A percentile compares a stretch with the other conserved stretches of the same genome.
These are phyloP conservation scores for Ctenochaetus hawaiiensis DNA, from an alignment of 2,797 vertebrate species.

Conservation along the genomic window DNA sequence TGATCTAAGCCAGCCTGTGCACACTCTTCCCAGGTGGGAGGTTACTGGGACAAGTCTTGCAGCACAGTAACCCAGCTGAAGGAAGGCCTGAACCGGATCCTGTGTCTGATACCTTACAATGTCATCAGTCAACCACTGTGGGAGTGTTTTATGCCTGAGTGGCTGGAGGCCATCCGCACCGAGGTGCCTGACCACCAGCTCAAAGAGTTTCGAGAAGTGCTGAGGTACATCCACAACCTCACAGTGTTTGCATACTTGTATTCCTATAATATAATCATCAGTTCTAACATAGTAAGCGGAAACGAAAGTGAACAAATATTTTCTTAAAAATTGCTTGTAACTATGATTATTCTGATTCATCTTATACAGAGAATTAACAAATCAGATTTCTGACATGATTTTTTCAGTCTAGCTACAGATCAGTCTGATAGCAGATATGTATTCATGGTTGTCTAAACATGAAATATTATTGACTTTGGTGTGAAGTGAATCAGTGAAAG, in stretches of 20 bases:
- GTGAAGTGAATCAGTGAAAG: constrained; percentile 8
- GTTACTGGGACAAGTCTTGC: constrained; percentile 99
- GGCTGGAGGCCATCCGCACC: constrained; percentile 96
- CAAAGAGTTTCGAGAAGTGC: constrained; percentile 97
- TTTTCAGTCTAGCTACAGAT: constrained; percentile 1
- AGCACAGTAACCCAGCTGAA: constrained; percentile 96
- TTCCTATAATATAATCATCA: constrained; percentile 4
- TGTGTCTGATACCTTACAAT: constrained; percentile 98
- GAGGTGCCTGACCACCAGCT: constrained; percentile 97
- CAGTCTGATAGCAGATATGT: not conserved
- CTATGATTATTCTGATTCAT: not conserved
- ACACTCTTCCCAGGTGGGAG: constrained; percentile 90
- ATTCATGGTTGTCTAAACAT: constrained; percentile 13
- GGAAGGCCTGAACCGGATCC: constrained; percentile 96
- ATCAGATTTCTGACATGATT: not conserved
- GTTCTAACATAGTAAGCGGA: not conserved
- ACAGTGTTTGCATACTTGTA: not conserved
- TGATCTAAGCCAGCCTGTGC: not conserved
- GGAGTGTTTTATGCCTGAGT: constrained; percentile 99
- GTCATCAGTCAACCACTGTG: constrained; percentile 97
- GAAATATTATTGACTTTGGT: constrained; percentile 22
- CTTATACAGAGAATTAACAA: not conserved
- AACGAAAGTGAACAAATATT: not conserved
- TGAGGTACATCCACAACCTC: constrained; percentile 86
- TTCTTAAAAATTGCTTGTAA: not conserved